Evolutionary conservation across 2,113 vertebrate species (phyloP), one percentile per base, ranked within the genome.

Genomic region (Notechis scutatus): DNA sequence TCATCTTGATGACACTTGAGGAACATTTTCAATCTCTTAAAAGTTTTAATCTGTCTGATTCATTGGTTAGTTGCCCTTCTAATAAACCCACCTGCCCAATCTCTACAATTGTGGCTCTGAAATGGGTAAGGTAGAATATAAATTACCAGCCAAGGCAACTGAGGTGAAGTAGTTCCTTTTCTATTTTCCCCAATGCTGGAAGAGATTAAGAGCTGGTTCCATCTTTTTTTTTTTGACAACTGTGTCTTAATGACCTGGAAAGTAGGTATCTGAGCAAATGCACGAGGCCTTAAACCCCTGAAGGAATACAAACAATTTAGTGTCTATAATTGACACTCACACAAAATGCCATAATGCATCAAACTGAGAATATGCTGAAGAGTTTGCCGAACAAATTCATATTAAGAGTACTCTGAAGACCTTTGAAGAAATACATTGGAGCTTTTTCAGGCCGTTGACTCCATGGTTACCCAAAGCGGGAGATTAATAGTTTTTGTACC

Each of bases 241-340:
- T 92, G 21, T 34, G 54, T 90, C 90, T 95, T 96, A 96, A 96
- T 94, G 94, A 96, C 92, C 91, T 97, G 94, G 95, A 96, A 96
- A 95, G 95, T 93, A 93, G 57, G 93, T 92, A 93, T 94, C 90
- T 56, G 93, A 86, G 90, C 94, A 89, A 94, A 56, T 94, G 34
- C 1, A 88, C 91, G 90, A 91, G 93, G 87, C 74, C 96, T 95
- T 90, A 92, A 93, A 95, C 94, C 90, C 92, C 93, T 93, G n/a
- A 93, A 96, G 93, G 93, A 94, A 94, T 94, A 89, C 94, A 96
- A 93, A 93, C 90, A 93, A 87, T 54, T 95, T 97, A 93, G 95
- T 95, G 89, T 94, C 87, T 93, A 64, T 94, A 95, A 94, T 94
- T 94, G 74, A 93, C 56, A 91, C 94, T 94, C 88, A 93, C 91